phyloP scores from a whole-genome alignment of 1,140 invertebrate genomes.

The Portunus trituberculatus region DNA sequence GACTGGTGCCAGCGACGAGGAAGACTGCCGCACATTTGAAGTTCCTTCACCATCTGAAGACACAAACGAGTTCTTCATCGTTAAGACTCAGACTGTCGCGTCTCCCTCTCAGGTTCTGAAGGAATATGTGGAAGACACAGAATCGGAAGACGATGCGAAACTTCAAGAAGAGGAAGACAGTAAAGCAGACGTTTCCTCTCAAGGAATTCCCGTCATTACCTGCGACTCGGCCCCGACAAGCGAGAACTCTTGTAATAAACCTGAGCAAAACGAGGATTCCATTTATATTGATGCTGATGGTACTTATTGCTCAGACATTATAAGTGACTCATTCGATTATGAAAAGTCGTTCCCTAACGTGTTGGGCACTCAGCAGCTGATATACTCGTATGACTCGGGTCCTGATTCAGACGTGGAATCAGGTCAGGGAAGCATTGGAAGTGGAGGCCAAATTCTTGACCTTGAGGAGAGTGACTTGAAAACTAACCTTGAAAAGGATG shows the following conservation, averaged over 20 bases:
- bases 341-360: constrained; percentile 54
- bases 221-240: too few species aligned
- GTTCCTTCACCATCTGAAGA: neutral
- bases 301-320: constrained; percentile 50
- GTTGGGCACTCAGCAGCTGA: constrained; percentile 51
- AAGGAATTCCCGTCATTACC: too few species aligned
- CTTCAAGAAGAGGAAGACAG: neutral
- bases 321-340: constrained; percentile 52
- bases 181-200: neutral
- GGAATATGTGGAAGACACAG: constrained; percentile 64
- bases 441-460: neutral
- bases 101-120: constrained; percentile 49
- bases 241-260: neutral
- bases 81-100: constrained; percentile 37
- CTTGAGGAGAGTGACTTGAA: neutral
- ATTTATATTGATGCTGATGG: constrained; percentile 47
- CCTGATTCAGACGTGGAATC: constrained; percentile 44
- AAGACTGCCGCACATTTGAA: neutral
- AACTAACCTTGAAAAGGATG: neutral
- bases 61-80: constrained; percentile 62
- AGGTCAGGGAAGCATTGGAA: neutral
- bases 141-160: constrained; percentile 39
- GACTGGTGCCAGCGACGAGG: constrained; percentile 51
- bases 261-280: neutral
- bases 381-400: constrained; percentile 55